These are phyloP conservation scores for Cephus sareptanus DNA, from an alignment of 2,888 invertebrate genomes.

Conservation along the genomic window DNA sequence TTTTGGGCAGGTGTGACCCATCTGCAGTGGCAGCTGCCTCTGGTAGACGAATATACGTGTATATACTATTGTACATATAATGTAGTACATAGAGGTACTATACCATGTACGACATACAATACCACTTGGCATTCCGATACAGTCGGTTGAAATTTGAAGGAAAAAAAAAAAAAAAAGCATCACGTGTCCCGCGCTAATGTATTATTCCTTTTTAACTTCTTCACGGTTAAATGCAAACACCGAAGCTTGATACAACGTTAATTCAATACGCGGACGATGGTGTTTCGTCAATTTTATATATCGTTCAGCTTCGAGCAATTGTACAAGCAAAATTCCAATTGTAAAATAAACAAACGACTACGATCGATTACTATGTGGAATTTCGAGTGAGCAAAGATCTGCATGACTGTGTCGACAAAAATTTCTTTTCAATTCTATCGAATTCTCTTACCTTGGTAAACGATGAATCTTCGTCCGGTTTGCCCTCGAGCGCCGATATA, in stretches of 20 bases:
- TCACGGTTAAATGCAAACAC: neutral
- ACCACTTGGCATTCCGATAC: neutral
- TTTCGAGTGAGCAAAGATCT: neutral
- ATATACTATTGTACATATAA: neutral
- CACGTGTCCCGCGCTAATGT: neutral
- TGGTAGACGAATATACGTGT: constrained; percentile 18
- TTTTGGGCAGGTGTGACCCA: constrained; percentile 44
- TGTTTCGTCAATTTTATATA: neutral
- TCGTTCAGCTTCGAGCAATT: neutral
- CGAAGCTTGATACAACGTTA: neutral
- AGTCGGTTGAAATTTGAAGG: neutral
- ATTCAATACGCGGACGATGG: neutral
- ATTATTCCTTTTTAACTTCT: neutral
- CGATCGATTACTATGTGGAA: neutral
- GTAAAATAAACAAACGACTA: neutral
- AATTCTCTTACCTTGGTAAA: neutral
- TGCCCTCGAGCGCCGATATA: constrained; percentile 38
- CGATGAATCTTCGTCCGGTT: constrained; percentile 15
- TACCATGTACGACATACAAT: neutral
- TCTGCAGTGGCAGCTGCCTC: constrained; percentile 45
- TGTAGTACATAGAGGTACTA: neutral
- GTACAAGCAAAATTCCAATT: neutral
- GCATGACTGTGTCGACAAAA: neutral
- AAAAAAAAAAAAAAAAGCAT: neutral
- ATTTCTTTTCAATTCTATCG: neutral